Percentiles rank a stretch among this genome's conserved stretches.
These are phyloP conservation scores for Cerastoderma edule DNA, from an alignment of 2,888 invertebrate genomes.

Conservation along the genomic window DNA sequence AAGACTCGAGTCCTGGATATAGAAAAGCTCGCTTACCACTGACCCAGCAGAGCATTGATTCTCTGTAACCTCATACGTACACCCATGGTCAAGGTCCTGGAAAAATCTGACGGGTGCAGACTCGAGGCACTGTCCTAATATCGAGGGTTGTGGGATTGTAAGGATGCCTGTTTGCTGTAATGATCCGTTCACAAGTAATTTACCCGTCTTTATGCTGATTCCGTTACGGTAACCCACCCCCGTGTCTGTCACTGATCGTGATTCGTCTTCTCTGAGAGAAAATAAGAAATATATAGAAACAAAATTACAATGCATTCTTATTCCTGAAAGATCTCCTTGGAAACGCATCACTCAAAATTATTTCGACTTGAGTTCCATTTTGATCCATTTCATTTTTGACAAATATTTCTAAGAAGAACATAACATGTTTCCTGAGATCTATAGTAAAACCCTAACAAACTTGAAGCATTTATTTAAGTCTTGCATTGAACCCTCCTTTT, in stretches of 20 bases:
- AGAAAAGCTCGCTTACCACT: slow-evolving; percentile 73
- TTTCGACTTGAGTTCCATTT: no score
- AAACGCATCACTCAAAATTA: no score
- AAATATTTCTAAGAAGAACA: no score
- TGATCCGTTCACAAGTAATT: slow-evolving; percentile 4
- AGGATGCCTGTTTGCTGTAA: slow-evolving; percentile 60
- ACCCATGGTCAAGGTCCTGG: slow-evolving; percentile 65
- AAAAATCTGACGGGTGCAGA: slow-evolving; percentile 77
- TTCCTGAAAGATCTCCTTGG: no score
- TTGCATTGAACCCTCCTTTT: no score
- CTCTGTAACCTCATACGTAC: slow-evolving; percentile 64
- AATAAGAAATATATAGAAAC: no score
- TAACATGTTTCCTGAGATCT: no score
- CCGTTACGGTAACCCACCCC: slow-evolving; percentile 64
- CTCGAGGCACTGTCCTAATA: slow-evolving; percentile 71
- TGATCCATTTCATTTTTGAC: no score
- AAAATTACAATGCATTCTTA: no score
- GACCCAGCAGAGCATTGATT: slow-evolving; percentile 64
- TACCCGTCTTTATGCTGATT: slow-evolving; percentile 60
- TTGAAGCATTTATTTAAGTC: no score
- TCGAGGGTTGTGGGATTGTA: slow-evolving; percentile 72
- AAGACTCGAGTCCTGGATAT: slow-evolving; percentile 64
- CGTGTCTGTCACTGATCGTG: slow-evolving; percentile 40
- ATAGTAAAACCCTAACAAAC: no score
- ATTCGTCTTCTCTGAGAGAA: slow-evolving; percentile 63